phyloP scores from a whole-genome alignment of 2,797 vertebrate genomes.

The Diplodus sargus region DNA sequence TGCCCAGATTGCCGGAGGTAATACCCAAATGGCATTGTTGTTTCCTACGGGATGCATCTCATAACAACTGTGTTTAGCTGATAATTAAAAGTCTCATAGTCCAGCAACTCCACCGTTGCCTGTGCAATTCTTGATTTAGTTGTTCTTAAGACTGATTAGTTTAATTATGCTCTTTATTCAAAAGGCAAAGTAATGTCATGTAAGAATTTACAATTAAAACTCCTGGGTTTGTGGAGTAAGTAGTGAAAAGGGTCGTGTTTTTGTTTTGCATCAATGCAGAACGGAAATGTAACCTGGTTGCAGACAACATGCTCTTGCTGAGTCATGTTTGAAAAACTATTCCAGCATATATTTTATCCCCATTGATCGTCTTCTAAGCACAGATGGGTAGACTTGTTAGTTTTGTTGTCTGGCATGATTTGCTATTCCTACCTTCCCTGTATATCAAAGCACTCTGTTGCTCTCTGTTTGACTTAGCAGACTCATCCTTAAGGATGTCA shows the following conservation, averaged over 20 bases:
- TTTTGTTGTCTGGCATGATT: slow-evolving; percentile 58
- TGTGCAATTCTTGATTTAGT: slow-evolving; percentile 12
- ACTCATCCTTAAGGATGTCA: slow-evolving; percentile 81
- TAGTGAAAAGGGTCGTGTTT: too few species aligned
- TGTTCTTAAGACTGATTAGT: neutral
- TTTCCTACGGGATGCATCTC: slow-evolving; percentile 15
- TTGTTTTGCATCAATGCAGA: neutral
- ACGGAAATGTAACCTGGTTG: neutral
- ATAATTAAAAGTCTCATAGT: slow-evolving; percentile 33
- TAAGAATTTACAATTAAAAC: neutral
- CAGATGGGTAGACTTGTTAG: slow-evolving; percentile 52
- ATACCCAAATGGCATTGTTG: slow-evolving; percentile 8
- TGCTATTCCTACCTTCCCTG: slow-evolving; percentile 61
- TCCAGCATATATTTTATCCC: slow-evolving; percentile 30
- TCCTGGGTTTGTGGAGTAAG: neutral
- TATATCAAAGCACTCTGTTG: slow-evolving; percentile 68
- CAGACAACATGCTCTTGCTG: slow-evolving; percentile 3
- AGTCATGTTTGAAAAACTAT: slow-evolving; percentile 36
- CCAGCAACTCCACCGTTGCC: neutral
- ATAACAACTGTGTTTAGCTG: slow-evolving; percentile 24
- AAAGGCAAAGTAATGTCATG: neutral
- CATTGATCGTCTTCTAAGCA: slow-evolving; percentile 59
- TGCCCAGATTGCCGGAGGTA: slow-evolving; percentile 7
- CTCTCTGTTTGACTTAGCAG: slow-evolving; percentile 80
- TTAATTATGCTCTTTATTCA: neutral